phyloP scores from a whole-genome alignment of 2,113 vertebrate genomes.

The Phylloscopus whistleri region DNA sequence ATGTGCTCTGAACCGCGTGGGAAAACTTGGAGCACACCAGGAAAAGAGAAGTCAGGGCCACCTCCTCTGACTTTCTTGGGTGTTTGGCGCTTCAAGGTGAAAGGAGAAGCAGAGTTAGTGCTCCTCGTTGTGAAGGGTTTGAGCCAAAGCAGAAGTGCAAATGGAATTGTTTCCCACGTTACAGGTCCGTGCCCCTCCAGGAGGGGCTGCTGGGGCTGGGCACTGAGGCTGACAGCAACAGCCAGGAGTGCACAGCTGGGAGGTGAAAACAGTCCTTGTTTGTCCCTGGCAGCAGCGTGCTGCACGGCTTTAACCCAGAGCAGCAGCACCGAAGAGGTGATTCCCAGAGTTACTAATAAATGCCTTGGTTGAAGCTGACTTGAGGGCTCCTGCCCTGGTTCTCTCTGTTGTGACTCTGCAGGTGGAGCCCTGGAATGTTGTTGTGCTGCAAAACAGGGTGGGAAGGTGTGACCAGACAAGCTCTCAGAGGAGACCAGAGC shows the following conservation, averaged over 20 bases:
- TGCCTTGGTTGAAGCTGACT: conserved; percentile 19
- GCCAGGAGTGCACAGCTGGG: background rate
- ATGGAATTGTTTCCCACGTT: background rate
- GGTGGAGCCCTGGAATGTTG: background rate
- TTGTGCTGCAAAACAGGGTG: background rate
- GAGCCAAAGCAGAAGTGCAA: background rate
- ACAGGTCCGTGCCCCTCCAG: rapidly evolving
- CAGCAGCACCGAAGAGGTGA: background rate
- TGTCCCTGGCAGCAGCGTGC: background rate
- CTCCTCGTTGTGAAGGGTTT: background rate
- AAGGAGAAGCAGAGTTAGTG: background rate
- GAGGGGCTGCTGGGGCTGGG: background rate
- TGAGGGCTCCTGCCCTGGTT: background rate
- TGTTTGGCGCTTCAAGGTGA: background rate
- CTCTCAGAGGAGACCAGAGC: background rate
- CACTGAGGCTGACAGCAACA: background rate
- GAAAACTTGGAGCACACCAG: background rate
- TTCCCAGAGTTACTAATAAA: conserved; percentile 13
- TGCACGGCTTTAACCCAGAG: background rate
- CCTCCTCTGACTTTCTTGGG: background rate
- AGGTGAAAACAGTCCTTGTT: conserved; percentile 17
- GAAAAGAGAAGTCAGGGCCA: background rate
- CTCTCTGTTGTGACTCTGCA: background rate
- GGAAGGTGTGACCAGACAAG: background rate
- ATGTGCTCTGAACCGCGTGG: background rate